Evolutionary conservation across 2,888 invertebrate genomes (phyloP).

Genomic region (Orthosia incerta): DNA sequence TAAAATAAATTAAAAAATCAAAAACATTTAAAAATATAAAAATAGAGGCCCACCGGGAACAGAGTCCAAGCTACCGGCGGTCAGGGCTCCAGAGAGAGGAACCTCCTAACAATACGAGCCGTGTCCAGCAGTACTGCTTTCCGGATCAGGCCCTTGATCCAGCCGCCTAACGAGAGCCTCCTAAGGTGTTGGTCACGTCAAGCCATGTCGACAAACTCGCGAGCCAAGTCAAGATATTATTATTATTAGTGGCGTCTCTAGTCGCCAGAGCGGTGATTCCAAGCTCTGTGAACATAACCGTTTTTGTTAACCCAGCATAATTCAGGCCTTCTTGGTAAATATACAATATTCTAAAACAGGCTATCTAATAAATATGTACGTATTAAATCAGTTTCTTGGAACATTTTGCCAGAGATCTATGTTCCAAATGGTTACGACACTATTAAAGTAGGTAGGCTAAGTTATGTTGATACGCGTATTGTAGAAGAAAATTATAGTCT

Average conservation of each 20-base stretch:
- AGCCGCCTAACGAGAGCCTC: too few species aligned
- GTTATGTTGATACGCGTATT: not conserved
- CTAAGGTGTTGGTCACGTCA: too few species aligned
- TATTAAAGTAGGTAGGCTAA: not conserved
- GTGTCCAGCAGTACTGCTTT: too few species aligned
- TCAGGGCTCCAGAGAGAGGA: too few species aligned
- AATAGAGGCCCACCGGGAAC: too few species aligned
- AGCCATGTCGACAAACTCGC: too few species aligned
- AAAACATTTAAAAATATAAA: too few species aligned
- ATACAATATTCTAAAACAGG: constrained; percentile 13
- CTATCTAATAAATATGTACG: constrained; percentile 18
- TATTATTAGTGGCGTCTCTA: not conserved
- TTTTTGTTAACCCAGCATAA: not conserved
- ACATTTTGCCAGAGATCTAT: constrained; percentile 24
- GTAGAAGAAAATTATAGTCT: not conserved
- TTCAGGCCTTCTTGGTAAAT: not conserved
- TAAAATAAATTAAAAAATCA: too few species aligned
- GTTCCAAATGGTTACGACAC: constrained; percentile 8
- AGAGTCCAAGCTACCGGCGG: too few species aligned
- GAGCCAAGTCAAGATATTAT: too few species aligned
- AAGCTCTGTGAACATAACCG: not conserved
- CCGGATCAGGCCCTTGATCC: too few species aligned
- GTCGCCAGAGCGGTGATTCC: not conserved
- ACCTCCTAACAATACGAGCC: too few species aligned
- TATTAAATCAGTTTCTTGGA: not conserved